Conservation (phyloP, 2,888 invertebrate species). For the Chaitophorus viminalis region DNA sequence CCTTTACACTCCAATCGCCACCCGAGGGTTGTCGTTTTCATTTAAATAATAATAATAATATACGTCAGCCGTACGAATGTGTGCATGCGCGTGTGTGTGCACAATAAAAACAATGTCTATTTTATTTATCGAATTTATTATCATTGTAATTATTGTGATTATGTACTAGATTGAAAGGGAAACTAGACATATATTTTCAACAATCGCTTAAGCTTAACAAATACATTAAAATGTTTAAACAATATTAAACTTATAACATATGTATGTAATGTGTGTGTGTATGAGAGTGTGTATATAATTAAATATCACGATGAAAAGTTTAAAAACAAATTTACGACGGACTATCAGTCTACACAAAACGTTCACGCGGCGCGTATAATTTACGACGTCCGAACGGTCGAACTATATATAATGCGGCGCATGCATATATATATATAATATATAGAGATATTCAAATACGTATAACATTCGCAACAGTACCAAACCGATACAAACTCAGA, state of each 20-base stretch:
- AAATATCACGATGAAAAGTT: slow-evolving; percentile 3
- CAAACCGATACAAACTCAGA: too few species aligned
- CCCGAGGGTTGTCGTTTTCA: slow-evolving; percentile 48
- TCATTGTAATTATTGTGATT: neutral
- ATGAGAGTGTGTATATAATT: too few species aligned
- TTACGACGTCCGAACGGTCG: too few species aligned
- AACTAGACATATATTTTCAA: slow-evolving; percentile 23
- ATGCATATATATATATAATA: too few species aligned
- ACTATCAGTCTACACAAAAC: neutral
- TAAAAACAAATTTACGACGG: neutral
- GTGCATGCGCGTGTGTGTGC: neutral
- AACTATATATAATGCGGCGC: too few species aligned
- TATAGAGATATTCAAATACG: too few species aligned
- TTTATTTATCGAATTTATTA: neutral
- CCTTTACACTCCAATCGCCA: slow-evolving; percentile 51
- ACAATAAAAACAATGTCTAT: neutral
- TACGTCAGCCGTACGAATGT: neutral
- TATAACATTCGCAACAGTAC: too few species aligned
- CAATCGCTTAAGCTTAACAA: slow-evolving; percentile 46
- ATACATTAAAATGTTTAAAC: slow-evolving; percentile 7
- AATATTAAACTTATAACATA: neutral
- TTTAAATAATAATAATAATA: slow-evolving; percentile 49
- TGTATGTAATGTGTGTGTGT: too few species aligned
- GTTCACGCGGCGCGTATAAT: too few species aligned
- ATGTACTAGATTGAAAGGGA: slow-evolving; percentile 16